Evolutionary conservation across 2,888 invertebrate genomes (phyloP).

Genomic region (Oxystoma pomonae): DNA sequence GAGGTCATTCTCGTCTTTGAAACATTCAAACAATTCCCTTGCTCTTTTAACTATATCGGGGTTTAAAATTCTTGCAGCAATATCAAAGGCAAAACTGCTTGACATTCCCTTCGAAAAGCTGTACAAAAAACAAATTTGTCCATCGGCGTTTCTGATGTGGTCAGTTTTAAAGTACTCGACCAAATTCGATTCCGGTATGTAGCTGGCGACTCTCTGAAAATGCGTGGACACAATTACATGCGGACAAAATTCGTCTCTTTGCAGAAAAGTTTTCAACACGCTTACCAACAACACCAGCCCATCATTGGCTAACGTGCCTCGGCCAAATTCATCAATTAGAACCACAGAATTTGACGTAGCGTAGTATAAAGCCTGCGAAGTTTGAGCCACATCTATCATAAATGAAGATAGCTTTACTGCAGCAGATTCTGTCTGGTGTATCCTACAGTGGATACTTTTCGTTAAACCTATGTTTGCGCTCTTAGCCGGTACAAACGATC

Average conservation of each 20-base stretch:
- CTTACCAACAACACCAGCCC: conserved; percentile 71
- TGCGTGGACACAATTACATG: conserved; percentile 77
- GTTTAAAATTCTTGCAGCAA: conserved; percentile 60
- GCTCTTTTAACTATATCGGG: conserved; percentile 54
- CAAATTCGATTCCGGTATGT: conserved; percentile 53
- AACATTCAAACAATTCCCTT: conserved; percentile 44
- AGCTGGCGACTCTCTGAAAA: conserved; percentile 60
- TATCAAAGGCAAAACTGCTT: conserved; percentile 62
- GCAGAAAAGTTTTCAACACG: conserved; percentile 63
- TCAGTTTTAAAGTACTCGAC: conserved; percentile 41
- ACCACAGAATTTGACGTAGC: conserved; percentile 66
- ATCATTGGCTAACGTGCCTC: conserved; percentile 74
- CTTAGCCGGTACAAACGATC: conserved; percentile 83
- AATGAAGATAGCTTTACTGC: conserved; percentile 80
- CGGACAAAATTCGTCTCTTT: conserved; percentile 57
- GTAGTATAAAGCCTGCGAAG: conserved; percentile 61
- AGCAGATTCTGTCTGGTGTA: conserved; percentile 73
- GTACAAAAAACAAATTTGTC: conserved; percentile 63
- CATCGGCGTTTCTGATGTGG: conserved; percentile 34
- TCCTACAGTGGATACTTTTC: conserved; percentile 70
- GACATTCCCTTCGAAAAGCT: conserved; percentile 56
- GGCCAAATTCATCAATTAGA: conserved; percentile 87
- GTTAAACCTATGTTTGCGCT: conserved; percentile 66
- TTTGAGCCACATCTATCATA: conserved; percentile 79
- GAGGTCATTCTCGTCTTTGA: conserved; percentile 37